phyloP scores from a whole-genome alignment of 2,113 vertebrate genomes.

The Calypte anna region DNA sequence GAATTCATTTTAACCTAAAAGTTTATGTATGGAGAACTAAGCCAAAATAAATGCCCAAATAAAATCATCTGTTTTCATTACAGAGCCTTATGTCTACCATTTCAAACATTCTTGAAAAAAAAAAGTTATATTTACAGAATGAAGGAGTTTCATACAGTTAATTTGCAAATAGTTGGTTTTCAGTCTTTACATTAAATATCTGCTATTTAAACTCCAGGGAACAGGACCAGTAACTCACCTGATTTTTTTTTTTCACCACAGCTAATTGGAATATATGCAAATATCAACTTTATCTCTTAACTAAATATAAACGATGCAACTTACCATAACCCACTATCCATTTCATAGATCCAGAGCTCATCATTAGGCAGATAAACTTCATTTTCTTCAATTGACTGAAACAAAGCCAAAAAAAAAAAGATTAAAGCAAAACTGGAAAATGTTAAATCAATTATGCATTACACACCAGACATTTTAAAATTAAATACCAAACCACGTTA shows the following conservation, averaged over 20 bases:
- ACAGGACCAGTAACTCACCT: fast-evolving
- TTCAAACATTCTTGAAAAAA: not conserved
- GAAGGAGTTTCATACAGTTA: not conserved
- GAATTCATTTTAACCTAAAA: not conserved
- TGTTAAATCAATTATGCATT: not conserved
- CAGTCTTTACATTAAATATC: not conserved
- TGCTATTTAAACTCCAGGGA: not conserved
- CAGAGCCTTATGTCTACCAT: not conserved
- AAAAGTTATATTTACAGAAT: not conserved
- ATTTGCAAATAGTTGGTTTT: not conserved
- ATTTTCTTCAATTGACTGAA: conserved; percentile 89
- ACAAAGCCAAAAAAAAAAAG: not conserved
- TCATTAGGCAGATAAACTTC: conserved; percentile 92
- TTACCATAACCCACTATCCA: conserved; percentile 90
- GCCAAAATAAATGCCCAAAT: not conserved
- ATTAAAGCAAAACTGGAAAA: not conserved
- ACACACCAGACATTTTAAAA: not conserved
- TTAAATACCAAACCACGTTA: not conserved
- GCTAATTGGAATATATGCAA: not conserved
- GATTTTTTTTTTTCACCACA: not conserved
- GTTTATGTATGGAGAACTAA: not conserved
- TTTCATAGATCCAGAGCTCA: conserved; percentile 94
- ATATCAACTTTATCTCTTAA: not conserved
- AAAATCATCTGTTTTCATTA: not conserved
- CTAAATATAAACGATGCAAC: not conserved